A percentile compares a stretch with the other conserved stretches of the same genome.
Evolutionary conservation across 2,888 invertebrate genomes (phyloP).

Genomic region (Arrhopalites spinosus): DNA sequence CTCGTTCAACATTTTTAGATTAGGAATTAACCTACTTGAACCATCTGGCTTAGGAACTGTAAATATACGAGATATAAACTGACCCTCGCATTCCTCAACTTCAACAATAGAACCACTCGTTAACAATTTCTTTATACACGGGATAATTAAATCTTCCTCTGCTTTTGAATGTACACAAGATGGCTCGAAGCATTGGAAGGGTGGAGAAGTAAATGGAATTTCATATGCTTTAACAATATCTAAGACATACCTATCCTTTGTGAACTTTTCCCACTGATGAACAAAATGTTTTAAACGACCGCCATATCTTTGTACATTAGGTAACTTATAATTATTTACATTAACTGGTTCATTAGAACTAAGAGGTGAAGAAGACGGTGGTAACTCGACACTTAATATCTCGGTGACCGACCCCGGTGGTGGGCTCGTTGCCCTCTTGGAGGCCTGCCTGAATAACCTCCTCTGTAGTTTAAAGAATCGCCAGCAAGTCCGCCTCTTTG

Average conservation of each 20-base stretch:
- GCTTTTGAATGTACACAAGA: not conserved
- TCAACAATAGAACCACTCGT: not conserved
- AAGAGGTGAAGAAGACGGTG: too few species aligned
- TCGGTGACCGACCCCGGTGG: too few species aligned
- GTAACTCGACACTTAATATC: too few species aligned
- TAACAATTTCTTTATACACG: not conserved
- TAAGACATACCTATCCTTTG: not conserved
- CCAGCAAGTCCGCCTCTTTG: not conserved
- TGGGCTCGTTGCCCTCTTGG: not conserved
- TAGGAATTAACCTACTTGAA: slow-evolving; percentile 29
- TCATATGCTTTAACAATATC: not conserved
- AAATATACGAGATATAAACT: slow-evolving; percentile 36
- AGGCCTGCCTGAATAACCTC: not conserved
- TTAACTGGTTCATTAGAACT: too few species aligned
- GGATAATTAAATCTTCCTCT: not conserved
- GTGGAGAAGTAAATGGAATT: not conserved
- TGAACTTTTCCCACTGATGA: not conserved
- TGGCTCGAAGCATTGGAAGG: not conserved
- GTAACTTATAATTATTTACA: too few species aligned
- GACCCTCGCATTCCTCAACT: not conserved
- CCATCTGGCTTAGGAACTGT: slow-evolving; percentile 37
- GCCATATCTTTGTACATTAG: too few species aligned
- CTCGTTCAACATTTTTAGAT: slow-evolving; percentile 37
- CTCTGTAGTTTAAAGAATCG: not conserved
- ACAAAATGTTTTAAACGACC: not conserved